phyloP scores from a whole-genome alignment of 2,888 invertebrate genomes.

The Elaeidobius kamerunicus region DNA sequence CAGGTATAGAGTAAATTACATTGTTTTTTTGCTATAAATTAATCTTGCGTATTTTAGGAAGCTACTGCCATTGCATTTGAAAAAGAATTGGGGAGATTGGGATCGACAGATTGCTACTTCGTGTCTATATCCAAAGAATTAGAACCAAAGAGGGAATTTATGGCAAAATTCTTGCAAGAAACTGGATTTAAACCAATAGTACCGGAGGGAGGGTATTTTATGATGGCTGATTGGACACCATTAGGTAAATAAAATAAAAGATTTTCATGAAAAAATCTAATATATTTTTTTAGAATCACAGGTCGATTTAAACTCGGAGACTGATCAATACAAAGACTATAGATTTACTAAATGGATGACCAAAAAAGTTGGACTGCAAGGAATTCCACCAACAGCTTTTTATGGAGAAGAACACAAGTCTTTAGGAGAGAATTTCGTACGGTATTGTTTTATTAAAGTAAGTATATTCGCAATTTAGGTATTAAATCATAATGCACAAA shows the following conservation, averaged over 20 bases:
- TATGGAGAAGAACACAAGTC: conserved; percentile 77
- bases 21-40: neutral
- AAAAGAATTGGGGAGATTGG: conserved; percentile 68
- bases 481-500: too few relatives aligned
- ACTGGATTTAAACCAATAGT: conserved; percentile 87
- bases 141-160: conserved; percentile 72
- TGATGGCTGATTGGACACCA: conserved; percentile 88
- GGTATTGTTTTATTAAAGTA: conserved; percentile 95
- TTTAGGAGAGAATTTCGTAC: conserved; percentile 79
- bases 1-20: conserved; percentile 54
- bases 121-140: conserved; percentile 71
- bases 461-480: too few relatives aligned
- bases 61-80: conserved; percentile 90
- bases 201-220: conserved; percentile 97
- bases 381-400: conserved; percentile 94
- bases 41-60: conserved; percentile 60
- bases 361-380: conserved; percentile 85
- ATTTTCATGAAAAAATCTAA: neutral
- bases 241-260: conserved; percentile 53
- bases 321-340: conserved; percentile 78
- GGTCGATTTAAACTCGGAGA: conserved; percentile 66
- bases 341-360: conserved; percentile 95
- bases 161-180: conserved; percentile 69
- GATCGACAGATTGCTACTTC: conserved; percentile 80
- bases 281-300: conserved; percentile 53